These are phyloP conservation scores for Tinea trinotella DNA, from an alignment of 2,888 invertebrate species.

Conservation along the genomic window DNA sequence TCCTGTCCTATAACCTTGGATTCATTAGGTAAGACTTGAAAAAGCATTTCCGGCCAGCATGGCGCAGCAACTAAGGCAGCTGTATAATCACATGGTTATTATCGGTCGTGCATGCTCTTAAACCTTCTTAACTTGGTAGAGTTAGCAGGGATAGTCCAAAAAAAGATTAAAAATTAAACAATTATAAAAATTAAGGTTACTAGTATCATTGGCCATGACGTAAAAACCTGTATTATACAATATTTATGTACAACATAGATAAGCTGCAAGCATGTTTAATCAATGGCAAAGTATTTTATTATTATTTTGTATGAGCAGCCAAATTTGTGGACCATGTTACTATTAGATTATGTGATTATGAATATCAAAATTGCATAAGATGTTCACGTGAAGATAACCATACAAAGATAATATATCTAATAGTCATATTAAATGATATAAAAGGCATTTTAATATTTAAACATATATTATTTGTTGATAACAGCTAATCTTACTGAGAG, in stretches of 20 bases:
- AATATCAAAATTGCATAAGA: conserved; percentile 7
- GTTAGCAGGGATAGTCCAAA: too few species aligned
- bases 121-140: too few species aligned
- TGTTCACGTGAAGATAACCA: background rate
- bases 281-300: background rate
- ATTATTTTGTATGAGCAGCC: background rate
- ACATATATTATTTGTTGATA: background rate
- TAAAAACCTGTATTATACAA: too few species aligned
- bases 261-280: background rate
- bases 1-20: too few species aligned
- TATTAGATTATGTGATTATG: conserved; percentile 6
- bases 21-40: too few species aligned
- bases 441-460: background rate
- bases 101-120: too few species aligned
- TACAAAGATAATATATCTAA: conserved; percentile 1
- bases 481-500: background rate
- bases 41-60: too few species aligned
- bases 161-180: too few species aligned
- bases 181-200: too few species aligned
- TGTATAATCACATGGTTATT: too few species aligned
- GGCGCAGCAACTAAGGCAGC: too few species aligned
- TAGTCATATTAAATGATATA: conserved; percentile 1
- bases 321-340: background rate
- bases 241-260: conserved; percentile 8
- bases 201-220: too few species aligned